These are phyloP conservation scores for Sminthurides aquaticus DNA, from an alignment of 2,888 invertebrate species.

Conservation along the genomic window DNA sequence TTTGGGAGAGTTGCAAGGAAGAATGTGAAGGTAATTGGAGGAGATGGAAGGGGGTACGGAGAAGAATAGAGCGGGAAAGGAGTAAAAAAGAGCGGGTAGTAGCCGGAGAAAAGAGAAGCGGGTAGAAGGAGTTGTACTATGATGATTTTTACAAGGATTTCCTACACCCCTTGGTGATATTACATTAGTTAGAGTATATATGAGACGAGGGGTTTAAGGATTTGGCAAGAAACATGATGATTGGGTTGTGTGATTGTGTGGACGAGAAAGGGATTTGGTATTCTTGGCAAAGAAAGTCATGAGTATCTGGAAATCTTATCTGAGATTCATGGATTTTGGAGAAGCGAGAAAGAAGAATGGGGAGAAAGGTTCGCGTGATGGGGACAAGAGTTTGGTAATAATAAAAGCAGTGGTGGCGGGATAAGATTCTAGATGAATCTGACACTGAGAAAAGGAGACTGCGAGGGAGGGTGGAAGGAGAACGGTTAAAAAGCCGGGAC, in stretches of 20 bases:
- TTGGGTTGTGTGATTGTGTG: background rate
- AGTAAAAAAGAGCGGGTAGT: too few relatives aligned
- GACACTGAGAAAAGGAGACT: background rate
- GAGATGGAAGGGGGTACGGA: too few relatives aligned
- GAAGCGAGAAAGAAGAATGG: background rate
- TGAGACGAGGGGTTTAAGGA: background rate
- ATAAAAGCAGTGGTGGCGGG: too few relatives aligned
- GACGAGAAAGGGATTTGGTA: background rate
- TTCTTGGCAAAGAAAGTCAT: background rate
- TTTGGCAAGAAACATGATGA: background rate
- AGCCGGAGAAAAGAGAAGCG: too few relatives aligned
- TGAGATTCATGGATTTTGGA: background rate
- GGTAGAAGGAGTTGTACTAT: too few relatives aligned
- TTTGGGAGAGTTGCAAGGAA: too few relatives aligned
- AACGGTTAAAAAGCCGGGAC: background rate
- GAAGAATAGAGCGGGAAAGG: too few relatives aligned
- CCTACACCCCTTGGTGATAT: background rate
- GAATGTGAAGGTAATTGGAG: too few relatives aligned
- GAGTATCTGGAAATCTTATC: background rate
- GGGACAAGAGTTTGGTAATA: background rate
- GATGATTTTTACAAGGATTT: background rate
- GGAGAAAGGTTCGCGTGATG: background rate
- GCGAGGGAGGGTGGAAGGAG: background rate
- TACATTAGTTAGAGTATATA: background rate
- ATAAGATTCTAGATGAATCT: too few relatives aligned